A percentile compares a stretch with the other conserved stretches of the same genome.
Conservation (phyloP, 2,113 vertebrate species). For the Neogobius melanostomus region DNA sequence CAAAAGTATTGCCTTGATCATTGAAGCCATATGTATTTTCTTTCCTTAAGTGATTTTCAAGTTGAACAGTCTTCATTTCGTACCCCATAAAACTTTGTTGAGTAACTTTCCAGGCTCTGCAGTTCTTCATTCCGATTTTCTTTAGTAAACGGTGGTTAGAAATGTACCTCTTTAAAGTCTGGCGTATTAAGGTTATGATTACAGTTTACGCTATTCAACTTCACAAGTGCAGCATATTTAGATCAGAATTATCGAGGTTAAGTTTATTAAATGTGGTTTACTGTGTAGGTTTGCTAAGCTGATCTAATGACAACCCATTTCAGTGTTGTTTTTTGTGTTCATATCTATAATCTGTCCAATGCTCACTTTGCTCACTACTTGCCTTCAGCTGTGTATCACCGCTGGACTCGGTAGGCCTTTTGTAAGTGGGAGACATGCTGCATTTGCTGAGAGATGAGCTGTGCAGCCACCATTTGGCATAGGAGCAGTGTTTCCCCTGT, state of each 20-base stretch:
- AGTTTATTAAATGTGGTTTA: too few relatives aligned
- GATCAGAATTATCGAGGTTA: too few relatives aligned
- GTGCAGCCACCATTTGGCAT: slow-evolving; percentile 45
- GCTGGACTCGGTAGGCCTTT: not conserved
- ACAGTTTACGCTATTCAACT: too few relatives aligned
- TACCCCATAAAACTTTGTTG: slow-evolving; percentile 23
- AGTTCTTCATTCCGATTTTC: slow-evolving; percentile 2
- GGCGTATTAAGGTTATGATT: not conserved
- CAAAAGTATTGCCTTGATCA: slow-evolving; percentile 6
- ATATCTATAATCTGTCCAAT: slow-evolving; percentile 25
- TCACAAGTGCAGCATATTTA: too few relatives aligned
- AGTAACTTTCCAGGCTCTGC: slow-evolving; percentile 24
- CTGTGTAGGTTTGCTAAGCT: too few relatives aligned
- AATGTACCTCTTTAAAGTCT: not conserved
- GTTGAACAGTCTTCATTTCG: slow-evolving; percentile 22
- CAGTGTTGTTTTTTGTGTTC: slow-evolving; percentile 24
- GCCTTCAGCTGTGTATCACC: slow-evolving; percentile 24
- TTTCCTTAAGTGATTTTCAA: slow-evolving; percentile 27
- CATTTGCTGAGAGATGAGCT: slow-evolving; percentile 53
- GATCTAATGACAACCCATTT: not conserved
- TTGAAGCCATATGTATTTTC: slow-evolving; percentile 30
- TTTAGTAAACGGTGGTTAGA: too few relatives aligned
- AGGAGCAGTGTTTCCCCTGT: slow-evolving; percentile 31
- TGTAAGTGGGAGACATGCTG: slow-evolving; percentile 29
- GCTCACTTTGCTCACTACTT: slow-evolving; percentile 27